Evolutionary conservation across 2,113 vertebrate genomes (phyloP).

Genomic region (Mus spicilegus): DNA sequence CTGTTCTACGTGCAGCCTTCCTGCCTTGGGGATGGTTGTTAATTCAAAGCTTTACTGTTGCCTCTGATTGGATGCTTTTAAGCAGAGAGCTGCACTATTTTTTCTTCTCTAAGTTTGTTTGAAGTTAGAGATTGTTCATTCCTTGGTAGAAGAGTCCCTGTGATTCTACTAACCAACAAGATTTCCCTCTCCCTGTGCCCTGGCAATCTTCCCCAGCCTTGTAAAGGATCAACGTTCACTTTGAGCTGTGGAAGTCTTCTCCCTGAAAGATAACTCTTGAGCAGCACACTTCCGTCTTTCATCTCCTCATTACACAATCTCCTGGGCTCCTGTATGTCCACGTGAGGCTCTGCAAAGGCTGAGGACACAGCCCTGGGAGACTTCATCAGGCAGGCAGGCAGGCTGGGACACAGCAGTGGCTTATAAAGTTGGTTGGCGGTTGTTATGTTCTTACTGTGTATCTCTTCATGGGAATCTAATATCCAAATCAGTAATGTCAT

Average conservation of each 20-base stretch:
- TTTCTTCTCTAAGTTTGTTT: slow-evolving; percentile 2
- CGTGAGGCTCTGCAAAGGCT: neutral
- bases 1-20: neutral
- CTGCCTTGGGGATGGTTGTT: neutral
- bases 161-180: neutral
- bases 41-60: neutral
- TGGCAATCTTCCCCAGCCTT: neutral
- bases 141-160: neutral
- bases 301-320: neutral
- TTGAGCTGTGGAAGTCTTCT: neutral
- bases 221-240: neutral
- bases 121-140: neutral
- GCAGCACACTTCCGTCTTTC: neutral
- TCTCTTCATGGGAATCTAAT: neutral
- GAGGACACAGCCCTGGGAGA: neutral
- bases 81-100: neutral
- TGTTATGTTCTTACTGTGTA: neutral
- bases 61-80: neutral
- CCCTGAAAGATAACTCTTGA: neutral
- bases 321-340: neutral
- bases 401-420: neutral
- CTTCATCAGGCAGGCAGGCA: neutral
- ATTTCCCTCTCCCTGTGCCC: neutral
- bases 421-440: neutral
- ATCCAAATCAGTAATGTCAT: neutral